Conservation (phyloP, 2,888 invertebrate species). For the Empis stercorea region DNA sequence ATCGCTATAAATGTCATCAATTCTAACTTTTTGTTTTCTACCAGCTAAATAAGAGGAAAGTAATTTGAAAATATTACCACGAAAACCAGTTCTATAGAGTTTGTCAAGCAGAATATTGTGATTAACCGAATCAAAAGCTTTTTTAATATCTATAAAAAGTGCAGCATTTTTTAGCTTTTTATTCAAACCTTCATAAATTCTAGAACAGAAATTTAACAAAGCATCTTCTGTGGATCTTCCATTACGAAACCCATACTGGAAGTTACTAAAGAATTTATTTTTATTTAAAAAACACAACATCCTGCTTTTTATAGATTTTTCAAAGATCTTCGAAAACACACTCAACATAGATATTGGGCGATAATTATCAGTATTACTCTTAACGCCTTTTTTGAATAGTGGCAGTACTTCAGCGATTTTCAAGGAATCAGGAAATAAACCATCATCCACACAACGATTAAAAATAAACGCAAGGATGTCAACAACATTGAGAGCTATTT, state of each 20-base stretch:
- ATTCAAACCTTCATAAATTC: not conserved
- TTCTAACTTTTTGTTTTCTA: not conserved
- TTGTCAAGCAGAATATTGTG: not conserved
- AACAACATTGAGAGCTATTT: not conserved
- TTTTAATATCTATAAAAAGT: not conserved
- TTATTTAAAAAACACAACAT: not conserved
- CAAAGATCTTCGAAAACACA: not conserved
- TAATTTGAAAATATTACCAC: not conserved
- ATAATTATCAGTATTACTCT: not conserved
- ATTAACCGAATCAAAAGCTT: conserved; percentile 1
- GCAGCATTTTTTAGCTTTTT: not conserved
- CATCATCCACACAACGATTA: conserved; percentile 7
- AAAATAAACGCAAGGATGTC: conserved; percentile 2
- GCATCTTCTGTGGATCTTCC: not conserved
- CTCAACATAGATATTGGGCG: conserved; percentile 6
- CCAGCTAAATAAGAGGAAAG: not conserved
- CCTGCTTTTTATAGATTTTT: not conserved
- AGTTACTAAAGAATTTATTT: not conserved
- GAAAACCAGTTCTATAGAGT: not conserved
- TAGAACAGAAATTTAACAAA: not conserved
- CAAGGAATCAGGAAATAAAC: conserved; percentile 5
- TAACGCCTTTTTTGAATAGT: conserved; percentile 3
- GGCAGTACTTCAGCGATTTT: conserved; percentile 3
- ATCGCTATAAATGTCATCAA: not conserved
- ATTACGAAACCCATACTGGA: not conserved